A percentile compares a stretch with the other conserved stretches of the same genome.
Conservation (phyloP, 2,113 vertebrate genomes). For the Antechinus stuartii region DNA sequence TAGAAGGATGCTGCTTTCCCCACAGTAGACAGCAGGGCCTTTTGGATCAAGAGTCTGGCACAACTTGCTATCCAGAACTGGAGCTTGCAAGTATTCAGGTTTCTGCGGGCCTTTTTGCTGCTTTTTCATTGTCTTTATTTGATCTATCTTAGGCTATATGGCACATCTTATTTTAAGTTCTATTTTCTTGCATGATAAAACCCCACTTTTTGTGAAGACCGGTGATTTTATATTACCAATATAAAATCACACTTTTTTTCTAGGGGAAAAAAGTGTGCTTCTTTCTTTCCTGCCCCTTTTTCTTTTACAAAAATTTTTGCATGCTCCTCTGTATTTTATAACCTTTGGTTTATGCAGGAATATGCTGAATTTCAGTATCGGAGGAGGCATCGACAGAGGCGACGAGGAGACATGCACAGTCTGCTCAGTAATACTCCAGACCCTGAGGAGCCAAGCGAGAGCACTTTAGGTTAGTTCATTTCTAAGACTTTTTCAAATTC, state of each 20-base stretch:
- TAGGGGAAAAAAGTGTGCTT: slow-evolving; percentile 69
- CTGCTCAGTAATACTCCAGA: slow-evolving; percentile 93
- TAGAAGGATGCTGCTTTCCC: slow-evolving; percentile 8
- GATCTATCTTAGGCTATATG: slow-evolving; percentile 30
- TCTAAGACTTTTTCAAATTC: neutral
- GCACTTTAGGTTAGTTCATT: slow-evolving; percentile 87
- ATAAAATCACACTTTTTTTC: slow-evolving; percentile 84
- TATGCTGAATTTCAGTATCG: slow-evolving; percentile 99
- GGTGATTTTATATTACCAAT: slow-evolving; percentile 83
- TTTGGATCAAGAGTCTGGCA: neutral
- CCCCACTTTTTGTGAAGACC: slow-evolving; percentile 75
- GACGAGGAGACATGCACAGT: slow-evolving; percentile 94
- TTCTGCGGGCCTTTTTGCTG: slow-evolving; percentile 54
- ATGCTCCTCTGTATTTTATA: slow-evolving; percentile 87
- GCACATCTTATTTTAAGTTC: slow-evolving; percentile 26
- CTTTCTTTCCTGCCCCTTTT: slow-evolving; percentile 55
- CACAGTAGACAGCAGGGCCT: slow-evolving; percentile 9
- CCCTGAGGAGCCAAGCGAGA: slow-evolving; percentile 90
- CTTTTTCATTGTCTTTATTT: slow-evolving; percentile 44
- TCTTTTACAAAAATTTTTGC: slow-evolving; percentile 81
- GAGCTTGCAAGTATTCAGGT: slow-evolving; percentile 81
- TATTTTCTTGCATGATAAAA: slow-evolving; percentile 79
- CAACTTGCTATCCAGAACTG: slow-evolving; percentile 51
- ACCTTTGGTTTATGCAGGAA: slow-evolving; percentile 92
- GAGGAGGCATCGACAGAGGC: slow-evolving; percentile 93